Conservation (phyloP, 2,113 vertebrate genomes). For the Pycnonotus jocosus region DNA sequence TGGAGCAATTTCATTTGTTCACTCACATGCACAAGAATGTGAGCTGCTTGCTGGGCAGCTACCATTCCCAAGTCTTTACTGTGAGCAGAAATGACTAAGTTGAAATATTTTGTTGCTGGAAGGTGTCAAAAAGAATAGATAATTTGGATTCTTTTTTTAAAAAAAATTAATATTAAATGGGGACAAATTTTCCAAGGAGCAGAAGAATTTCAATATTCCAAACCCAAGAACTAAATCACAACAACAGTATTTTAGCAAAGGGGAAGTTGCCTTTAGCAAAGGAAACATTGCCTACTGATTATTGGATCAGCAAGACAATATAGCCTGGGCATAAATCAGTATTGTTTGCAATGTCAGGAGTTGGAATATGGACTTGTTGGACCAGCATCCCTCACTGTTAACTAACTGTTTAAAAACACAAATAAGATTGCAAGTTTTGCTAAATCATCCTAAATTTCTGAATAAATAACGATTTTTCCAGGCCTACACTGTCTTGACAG, state of each 20-base stretch:
- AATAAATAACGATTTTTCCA: neutral
- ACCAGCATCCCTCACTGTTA: neutral
- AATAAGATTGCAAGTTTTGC: neutral
- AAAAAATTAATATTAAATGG: neutral
- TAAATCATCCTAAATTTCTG: neutral
- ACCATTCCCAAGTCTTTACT: neutral
- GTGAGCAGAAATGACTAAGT: neutral
- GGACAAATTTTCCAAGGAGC: neutral
- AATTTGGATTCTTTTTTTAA: neutral
- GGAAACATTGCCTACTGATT: neutral
- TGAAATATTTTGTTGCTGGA: neutral
- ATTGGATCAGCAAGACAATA: neutral
- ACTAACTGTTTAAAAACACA: neutral
- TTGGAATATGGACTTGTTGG: neutral
- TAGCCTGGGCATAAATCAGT: neutral
- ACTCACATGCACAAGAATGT: neutral
- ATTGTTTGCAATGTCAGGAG: neutral
- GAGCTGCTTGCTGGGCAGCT: neutral
- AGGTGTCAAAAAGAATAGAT: neutral
- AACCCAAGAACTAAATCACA: neutral
- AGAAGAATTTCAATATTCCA: neutral
- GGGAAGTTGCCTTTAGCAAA: neutral
- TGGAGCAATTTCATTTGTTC: neutral
- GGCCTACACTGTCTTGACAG: neutral
- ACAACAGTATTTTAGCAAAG: neutral